These are phyloP conservation scores for Coluber constrictor DNA, from an alignment of 2,797 vertebrate genomes.

Conservation along the genomic window DNA sequence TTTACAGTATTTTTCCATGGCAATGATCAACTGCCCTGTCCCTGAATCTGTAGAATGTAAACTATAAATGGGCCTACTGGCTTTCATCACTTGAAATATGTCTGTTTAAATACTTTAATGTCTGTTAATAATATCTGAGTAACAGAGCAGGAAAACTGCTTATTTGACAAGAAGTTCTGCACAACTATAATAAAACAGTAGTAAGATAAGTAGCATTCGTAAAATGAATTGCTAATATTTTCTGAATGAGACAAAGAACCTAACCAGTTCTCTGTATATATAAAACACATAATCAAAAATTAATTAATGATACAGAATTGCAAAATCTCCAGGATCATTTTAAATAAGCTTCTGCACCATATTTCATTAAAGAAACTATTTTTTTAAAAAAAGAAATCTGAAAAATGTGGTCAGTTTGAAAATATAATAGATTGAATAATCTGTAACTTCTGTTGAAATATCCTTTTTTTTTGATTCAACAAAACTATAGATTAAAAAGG, in stretches of 20 bases:
- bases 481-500: not conserved
- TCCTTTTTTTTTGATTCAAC: not conserved
- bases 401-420: not conserved
- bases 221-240: not conserved
- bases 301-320: constrained; percentile 45
- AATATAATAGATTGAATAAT: not conserved
- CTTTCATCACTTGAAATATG: not conserved
- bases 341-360: not conserved
- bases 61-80: not conserved
- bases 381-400: not conserved
- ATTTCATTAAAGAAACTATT: not conserved
- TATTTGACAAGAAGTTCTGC: not conserved
- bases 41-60: not conserved
- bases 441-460: not conserved
- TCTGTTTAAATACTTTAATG: not conserved
- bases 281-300: constrained; percentile 38
- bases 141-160: constrained; percentile 22
- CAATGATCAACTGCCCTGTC: not conserved
- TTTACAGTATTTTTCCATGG: not conserved
- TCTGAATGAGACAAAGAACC: not conserved
- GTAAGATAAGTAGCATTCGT: not conserved
- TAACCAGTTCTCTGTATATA: constrained; percentile 2
- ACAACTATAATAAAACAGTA: not conserved
- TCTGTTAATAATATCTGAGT: not conserved
- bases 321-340: not conserved